Conservation (phyloP, 2,113 vertebrate species). For the Dasyprocta punctata region DNA sequence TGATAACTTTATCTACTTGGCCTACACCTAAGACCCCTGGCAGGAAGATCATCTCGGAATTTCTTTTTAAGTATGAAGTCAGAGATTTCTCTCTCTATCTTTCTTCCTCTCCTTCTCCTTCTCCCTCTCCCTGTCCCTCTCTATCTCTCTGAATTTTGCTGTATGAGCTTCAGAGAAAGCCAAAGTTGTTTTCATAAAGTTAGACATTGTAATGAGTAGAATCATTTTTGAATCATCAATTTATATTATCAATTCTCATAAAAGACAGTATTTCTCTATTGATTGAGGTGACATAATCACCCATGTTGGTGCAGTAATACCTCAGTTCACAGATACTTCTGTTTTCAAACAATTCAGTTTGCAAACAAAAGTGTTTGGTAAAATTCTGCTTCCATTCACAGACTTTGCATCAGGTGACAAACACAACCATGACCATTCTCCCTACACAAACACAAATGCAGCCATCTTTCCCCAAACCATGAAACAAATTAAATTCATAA, state of each 20-base stretch:
- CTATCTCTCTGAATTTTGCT: background rate
- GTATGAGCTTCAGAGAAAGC: slow-evolving; percentile 38
- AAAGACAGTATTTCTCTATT: background rate
- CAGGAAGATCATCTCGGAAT: slow-evolving; percentile 62
- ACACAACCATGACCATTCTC: background rate
- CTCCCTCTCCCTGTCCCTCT: background rate
- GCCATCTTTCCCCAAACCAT: background rate
- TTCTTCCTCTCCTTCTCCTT: background rate
- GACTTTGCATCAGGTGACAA: background rate
- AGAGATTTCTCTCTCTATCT: slow-evolving; percentile 6
- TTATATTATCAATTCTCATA: background rate
- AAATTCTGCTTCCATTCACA: background rate
- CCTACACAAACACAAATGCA: background rate
- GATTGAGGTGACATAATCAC: background rate
- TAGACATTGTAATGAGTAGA: background rate
- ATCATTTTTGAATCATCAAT: background rate
- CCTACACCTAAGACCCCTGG: slow-evolving; percentile 56
- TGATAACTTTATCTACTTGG: slow-evolving; percentile 69
- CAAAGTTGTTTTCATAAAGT: background rate
- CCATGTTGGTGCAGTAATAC: background rate
- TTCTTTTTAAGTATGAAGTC: slow-evolving; percentile 64
- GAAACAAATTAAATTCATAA: background rate
- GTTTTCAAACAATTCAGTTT: background rate
- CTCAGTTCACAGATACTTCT: background rate
- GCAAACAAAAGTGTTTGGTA: background rate